A percentile compares a stretch with the other conserved stretches of the same genome.
Conservation (phyloP, 2,888 invertebrate species). For the Pomacea canaliculata region DNA sequence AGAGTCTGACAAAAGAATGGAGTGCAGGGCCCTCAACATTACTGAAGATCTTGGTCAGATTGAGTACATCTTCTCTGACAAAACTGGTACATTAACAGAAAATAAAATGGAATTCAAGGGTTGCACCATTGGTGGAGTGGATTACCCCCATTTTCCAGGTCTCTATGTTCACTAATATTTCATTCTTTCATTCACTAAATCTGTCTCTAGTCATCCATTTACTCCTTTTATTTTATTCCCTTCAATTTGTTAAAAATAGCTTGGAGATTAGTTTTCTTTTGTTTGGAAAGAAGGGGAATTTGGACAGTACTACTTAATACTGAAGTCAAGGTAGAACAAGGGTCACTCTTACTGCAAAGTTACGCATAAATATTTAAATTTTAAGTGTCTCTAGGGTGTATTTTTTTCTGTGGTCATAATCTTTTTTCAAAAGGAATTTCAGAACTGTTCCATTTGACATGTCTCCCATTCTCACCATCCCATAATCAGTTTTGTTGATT, state of each 20-base stretch:
- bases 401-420: too few relatives aligned
- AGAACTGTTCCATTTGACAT: too few relatives aligned
- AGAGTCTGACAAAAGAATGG: constrained; percentile 83
- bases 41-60: constrained; percentile 95
- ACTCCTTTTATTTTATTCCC: background rate
- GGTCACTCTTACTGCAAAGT: too few relatives aligned
- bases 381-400: too few relatives aligned
- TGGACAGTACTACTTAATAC: too few relatives aligned
- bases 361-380: too few relatives aligned
- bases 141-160: constrained; percentile 75
- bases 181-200: too few relatives aligned
- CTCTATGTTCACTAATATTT: constrained; percentile 2
- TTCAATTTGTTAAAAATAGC: background rate
- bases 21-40: constrained; percentile 95
- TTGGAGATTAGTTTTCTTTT: background rate
- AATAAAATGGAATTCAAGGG: constrained; percentile 96
- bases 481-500: too few relatives aligned
- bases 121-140: constrained; percentile 89
- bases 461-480: too few relatives aligned
- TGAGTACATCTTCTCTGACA: constrained; percentile 95
- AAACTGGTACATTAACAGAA: constrained; percentile 97
- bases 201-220: background rate
- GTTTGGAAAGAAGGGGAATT: background rate
- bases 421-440: too few relatives aligned
- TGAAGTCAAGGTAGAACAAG: too few relatives aligned